Conservation (phyloP, 2,888 invertebrate species). For the Dichetophora obliterata region DNA sequence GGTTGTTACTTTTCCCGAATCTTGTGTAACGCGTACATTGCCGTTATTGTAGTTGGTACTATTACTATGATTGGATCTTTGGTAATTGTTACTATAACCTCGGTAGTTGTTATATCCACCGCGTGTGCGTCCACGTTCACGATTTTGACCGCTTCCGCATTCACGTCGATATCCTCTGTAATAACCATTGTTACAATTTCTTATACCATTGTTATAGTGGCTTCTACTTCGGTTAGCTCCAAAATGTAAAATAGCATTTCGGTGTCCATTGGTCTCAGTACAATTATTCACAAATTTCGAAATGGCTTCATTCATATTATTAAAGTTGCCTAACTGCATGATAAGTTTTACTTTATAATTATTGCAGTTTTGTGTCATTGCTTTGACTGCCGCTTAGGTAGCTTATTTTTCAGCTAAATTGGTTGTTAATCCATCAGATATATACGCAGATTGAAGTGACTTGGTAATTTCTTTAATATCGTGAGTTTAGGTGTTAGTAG, state of each 20-base stretch:
- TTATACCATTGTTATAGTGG: neutral
- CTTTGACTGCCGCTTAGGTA: neutral
- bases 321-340: neutral
- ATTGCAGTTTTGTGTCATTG: neutral
- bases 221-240: neutral
- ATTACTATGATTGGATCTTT: neutral
- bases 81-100: neutral
- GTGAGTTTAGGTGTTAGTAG: too few species aligned
- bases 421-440: neutral
- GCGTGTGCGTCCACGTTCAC: neutral
- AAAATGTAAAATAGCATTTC: neutral
- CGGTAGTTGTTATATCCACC: too few species aligned
- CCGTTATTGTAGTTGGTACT: neutral
- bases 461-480: too few species aligned
- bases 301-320: slow-evolving; percentile 8
- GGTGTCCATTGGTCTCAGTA: neutral
- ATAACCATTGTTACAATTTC: neutral
- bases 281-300: slow-evolving; percentile 5
- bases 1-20: too few species aligned
- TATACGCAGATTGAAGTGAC: neutral
- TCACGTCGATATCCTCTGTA: too few species aligned
- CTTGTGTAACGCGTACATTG: too few species aligned
- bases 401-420: neutral
- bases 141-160: too few species aligned
- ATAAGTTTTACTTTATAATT: neutral